Conservation (phyloP, 2,113 vertebrate species). For the Sinocyclocheilus grahami region DNA sequence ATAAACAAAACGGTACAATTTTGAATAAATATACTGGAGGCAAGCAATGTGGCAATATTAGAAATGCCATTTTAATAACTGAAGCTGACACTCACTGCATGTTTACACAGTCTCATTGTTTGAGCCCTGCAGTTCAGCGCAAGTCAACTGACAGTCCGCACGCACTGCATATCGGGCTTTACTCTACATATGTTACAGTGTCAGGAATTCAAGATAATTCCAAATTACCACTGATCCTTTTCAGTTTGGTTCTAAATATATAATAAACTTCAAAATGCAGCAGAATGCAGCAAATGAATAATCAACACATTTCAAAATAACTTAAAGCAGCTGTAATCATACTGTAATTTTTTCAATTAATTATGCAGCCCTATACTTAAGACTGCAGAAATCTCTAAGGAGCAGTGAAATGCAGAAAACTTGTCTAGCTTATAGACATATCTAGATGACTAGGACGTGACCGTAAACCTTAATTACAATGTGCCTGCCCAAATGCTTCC, state of each 20-base stretch:
- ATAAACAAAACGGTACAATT: no score
- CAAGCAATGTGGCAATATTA: background rate
- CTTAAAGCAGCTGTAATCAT: background rate
- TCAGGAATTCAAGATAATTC: background rate
- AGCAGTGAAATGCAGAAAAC: background rate
- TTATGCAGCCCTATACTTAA: background rate
- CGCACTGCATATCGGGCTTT: background rate
- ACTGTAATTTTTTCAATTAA: background rate
- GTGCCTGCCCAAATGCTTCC: slow-evolving; percentile 38
- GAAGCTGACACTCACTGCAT: background rate
- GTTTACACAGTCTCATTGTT: background rate
- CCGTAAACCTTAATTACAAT: slow-evolving; percentile 16
- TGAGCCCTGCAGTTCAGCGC: background rate
- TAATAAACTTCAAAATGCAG: background rate
- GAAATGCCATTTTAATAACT: background rate
- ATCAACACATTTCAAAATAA: background rate
- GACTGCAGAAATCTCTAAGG: background rate
- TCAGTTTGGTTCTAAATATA: background rate
- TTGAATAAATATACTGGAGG: background rate
- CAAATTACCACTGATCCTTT: background rate
- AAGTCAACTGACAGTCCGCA: background rate
- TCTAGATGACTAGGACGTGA: background rate
- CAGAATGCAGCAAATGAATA: background rate
- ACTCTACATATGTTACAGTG: background rate
- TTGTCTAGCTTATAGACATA: background rate